Evolutionary conservation across 2,888 invertebrate genomes (phyloP), one percentile per base, ranked within the genome.

Genomic region (Hypselothyrea guttata): DNA sequence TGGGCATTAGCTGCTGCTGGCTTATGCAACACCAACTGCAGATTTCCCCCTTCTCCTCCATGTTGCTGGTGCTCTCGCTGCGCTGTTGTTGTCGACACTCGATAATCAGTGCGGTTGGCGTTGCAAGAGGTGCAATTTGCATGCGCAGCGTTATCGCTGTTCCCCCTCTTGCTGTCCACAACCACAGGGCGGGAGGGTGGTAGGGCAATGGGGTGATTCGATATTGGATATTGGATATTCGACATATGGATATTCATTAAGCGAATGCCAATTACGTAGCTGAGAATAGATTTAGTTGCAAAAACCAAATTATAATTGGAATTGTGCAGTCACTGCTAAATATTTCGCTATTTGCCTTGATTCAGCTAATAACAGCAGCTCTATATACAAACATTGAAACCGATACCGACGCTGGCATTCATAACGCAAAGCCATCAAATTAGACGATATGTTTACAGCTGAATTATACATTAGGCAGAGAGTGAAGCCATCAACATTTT

Each of bases 291-390:
- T 78, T 78, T 68, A 62, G 64, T 58, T 49, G 46, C 59, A 41
- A 22, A 57, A 71, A 55, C 56, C 62, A 71, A 84, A 84, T 75
- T 71, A 77, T 65, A 84, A 71, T 81, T 71, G 62, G 61, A 84
- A 77, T 77, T 73, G 64, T 81, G 70, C 70, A 65, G 45, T 22
- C 35, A 49, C 38, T 57, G 51, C 15, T 46, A 38, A 37, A 49
- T 49, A 65, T 60, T 44, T 28, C 9, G 22, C 40, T 42, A 28
- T 12, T 9, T 12, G 18, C 13, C 9, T 31, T 12, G 46, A 57
- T 45, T 37, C 15, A 15, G 2, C 22, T 22, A 22, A 22, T 22
- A 22, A 33, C 4, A 30, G 2, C 7, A 4, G 8, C 9, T 11
- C n/a, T 18, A 13, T 15, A 22, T n/a, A n/a, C n/a, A n/a, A n/a